Percentiles rank a stretch among this genome's conserved stretches.
phyloP scores from a whole-genome alignment of 2,888 invertebrate genomes.

The Heteromyza rotundicornis region DNA sequence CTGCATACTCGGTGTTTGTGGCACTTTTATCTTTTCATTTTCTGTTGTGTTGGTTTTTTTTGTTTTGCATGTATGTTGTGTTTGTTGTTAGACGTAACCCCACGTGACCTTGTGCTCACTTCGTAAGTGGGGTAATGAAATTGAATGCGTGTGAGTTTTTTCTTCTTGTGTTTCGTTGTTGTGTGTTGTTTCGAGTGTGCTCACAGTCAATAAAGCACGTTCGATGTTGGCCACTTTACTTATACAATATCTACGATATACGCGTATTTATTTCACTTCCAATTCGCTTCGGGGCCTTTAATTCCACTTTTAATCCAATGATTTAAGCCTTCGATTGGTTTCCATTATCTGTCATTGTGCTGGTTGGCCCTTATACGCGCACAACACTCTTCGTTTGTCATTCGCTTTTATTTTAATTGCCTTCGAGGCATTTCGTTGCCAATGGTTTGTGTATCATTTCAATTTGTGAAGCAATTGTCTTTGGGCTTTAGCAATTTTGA shows the following conservation, averaged over 20 bases:
- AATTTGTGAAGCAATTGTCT: no score
- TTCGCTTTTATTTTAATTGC: no score
- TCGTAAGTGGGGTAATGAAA: constrained; percentile 1
- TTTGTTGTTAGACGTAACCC: no score
- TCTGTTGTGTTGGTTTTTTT: neutral
- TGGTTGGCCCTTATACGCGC: no score
- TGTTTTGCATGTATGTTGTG: neutral
- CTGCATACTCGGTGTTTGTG: no score
- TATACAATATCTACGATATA: neutral
- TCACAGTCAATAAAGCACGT: constrained; percentile 5
- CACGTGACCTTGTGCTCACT: neutral
- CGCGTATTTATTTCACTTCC: neutral
- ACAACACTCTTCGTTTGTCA: no score
- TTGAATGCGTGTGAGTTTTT: neutral
- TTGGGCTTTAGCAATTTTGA: no score
- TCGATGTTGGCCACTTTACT: neutral
- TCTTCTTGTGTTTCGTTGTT: no score
- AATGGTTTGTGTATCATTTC: no score
- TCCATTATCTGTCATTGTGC: neutral
- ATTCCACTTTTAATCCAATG: neutral
- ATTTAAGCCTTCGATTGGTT: neutral
- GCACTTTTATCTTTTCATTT: neutral
- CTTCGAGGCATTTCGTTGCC: neutral
- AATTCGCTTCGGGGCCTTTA: neutral
- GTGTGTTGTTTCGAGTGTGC: no score